phyloP scores from a whole-genome alignment of 1,140 invertebrate species.

The Pristionchus pacificus region DNA sequence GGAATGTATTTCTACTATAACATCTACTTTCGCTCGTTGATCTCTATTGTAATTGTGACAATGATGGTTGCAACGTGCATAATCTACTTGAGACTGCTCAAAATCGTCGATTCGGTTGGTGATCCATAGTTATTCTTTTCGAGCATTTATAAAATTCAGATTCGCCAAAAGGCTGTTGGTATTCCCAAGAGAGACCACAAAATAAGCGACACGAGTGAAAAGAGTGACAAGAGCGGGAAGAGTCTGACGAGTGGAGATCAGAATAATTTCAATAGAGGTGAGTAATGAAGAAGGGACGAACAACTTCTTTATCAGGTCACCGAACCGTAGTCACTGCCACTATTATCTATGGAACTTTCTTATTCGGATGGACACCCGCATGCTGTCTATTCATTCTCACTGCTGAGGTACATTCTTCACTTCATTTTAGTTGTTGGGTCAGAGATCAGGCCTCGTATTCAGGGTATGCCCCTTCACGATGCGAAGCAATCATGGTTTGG shows the following conservation, averaged over 20 bases:
- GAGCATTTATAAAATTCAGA: no score
- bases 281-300: no score
- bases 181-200: no score
- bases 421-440: background rate
- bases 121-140: no score
- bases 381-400: constrained; percentile 24
- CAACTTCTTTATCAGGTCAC: no score
- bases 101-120: background rate
- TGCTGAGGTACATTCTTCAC: constrained; percentile 3
- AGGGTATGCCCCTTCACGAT: background rate
- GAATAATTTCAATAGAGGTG: no score
- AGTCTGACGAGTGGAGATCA: no score
- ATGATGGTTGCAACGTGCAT: background rate
- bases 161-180: no score
- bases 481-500: background rate
- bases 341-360: constrained; percentile 29
- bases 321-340: constrained; percentile 26
- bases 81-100: background rate
- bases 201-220: no score
- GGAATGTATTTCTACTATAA: background rate
- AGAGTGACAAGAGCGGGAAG: no score
- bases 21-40: background rate
- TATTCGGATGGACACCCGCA: constrained; percentile 30
- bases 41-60: background rate
- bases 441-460: background rate